Conservation (phyloP, 2,888 invertebrate genomes). For the Ganaspis brasiliensis region DNA sequence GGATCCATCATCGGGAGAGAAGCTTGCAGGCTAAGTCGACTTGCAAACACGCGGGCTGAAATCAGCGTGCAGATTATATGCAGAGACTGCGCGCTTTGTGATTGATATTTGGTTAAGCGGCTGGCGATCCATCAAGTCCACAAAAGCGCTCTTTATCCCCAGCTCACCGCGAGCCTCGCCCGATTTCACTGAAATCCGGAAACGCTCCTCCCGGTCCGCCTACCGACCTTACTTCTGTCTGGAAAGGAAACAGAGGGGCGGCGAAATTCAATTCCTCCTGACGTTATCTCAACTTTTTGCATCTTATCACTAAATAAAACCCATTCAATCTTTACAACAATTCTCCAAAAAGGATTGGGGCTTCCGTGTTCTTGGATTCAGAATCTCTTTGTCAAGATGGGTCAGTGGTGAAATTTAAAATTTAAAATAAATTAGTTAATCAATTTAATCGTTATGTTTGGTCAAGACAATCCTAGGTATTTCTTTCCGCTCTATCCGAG, state of each 20-base stretch:
- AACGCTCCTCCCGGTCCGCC: conserved; percentile 36
- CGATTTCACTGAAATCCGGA: conserved; percentile 60
- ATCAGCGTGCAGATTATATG: conserved; percentile 70
- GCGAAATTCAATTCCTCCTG: conserved; percentile 52
- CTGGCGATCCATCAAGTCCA: conserved; percentile 70
- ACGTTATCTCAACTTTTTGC: conserved; percentile 25
- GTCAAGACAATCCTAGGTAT: too few species aligned
- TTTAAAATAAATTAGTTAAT: too few species aligned
- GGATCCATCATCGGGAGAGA: conserved; percentile 58
- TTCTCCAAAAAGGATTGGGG: too few species aligned
- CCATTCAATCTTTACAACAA: background rate
- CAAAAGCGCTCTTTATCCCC: conserved; percentile 67
- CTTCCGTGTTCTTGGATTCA: too few species aligned
- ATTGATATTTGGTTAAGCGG: conserved; percentile 72
- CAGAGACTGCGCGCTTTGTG: conserved; percentile 66
- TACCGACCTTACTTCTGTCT: conserved; percentile 13
- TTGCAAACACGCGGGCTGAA: conserved; percentile 66
- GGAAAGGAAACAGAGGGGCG: conserved; percentile 44
- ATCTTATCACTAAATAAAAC: conserved; percentile 20
- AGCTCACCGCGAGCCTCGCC: conserved; percentile 59
- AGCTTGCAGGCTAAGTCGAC: conserved; percentile 61
- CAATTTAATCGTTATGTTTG: too few species aligned
- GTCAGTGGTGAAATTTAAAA: background rate
- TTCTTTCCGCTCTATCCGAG: too few species aligned
- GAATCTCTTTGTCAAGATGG: background rate